A percentile compares a stretch with the other conserved stretches of the same genome.
Conservation (phyloP, 2,888 invertebrate species). For the Altica lythri region DNA sequence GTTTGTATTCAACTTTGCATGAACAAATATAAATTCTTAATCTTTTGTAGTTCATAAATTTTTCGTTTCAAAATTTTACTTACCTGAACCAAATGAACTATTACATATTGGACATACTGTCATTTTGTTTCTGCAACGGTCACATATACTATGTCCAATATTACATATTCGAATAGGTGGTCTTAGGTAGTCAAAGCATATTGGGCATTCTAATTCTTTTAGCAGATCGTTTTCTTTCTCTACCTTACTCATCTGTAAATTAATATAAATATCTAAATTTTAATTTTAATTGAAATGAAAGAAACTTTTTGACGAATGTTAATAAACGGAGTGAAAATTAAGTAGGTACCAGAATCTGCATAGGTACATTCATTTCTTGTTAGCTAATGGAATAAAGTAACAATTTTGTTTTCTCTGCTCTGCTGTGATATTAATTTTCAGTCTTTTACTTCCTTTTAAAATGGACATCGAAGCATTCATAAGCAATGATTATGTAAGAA, state of each 20-base stretch:
- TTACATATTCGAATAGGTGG: slow-evolving; percentile 12
- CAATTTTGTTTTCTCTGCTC: no score
- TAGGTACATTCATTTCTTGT: no score
- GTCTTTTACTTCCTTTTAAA: no score
- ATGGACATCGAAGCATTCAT: no score
- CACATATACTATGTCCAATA: slow-evolving; percentile 10
- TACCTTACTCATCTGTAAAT: background rate
- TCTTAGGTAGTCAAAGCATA: slow-evolving; percentile 7
- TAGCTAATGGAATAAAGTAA: no score
- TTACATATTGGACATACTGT: slow-evolving; percentile 5
- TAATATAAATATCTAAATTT: no score
- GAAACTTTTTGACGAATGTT: no score
- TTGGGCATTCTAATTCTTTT: slow-evolving; percentile 8
- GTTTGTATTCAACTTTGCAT: background rate
- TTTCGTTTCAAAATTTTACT: background rate
- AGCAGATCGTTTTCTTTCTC: background rate
- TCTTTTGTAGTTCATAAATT: background rate
- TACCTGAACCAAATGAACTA: slow-evolving; percentile 2
- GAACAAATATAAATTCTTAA: background rate
- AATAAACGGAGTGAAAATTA: no score
- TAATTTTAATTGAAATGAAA: no score
- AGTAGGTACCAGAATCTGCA: no score
- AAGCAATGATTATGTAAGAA: no score
- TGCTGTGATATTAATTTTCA: no score
- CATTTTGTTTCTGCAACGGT: slow-evolving; percentile 6